These are phyloP conservation scores for Chlorodrepanis virens DNA, from an alignment of 2,113 vertebrate species.

Conservation along the genomic window DNA sequence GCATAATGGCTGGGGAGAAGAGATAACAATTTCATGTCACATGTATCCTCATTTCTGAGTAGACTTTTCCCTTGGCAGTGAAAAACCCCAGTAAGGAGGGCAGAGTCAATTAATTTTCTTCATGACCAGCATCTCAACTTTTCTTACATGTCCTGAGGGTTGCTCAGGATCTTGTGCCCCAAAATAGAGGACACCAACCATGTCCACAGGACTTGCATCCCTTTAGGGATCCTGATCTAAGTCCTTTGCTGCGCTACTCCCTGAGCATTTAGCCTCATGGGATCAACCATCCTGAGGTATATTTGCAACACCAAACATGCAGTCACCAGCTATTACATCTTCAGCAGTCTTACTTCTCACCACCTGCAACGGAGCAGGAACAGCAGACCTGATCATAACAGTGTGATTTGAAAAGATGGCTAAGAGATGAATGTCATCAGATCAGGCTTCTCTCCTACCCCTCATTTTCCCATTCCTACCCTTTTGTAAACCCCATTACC, in stretches of 20 bases:
- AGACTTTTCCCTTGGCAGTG: neutral
- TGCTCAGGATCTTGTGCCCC: neutral
- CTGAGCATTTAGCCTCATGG: neutral
- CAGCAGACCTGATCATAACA: neutral
- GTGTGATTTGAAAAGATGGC: neutral
- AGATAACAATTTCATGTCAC: neutral
- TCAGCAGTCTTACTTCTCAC: neutral
- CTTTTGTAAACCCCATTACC: neutral
- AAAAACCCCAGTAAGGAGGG: neutral
- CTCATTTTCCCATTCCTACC: neutral
- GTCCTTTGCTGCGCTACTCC: neutral
- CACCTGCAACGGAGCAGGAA: neutral
- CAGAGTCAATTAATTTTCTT: neutral
- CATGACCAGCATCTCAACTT: neutral
- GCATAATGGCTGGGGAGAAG: neutral
- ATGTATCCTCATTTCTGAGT: neutral
- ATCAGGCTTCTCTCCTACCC: neutral
- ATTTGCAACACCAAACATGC: neutral
- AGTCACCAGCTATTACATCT: neutral
- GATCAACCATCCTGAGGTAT: too few species aligned
- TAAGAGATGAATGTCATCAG: neutral
- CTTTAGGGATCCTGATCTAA: neutral
- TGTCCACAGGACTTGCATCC: fast-evolving
- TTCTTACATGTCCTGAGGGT: neutral
- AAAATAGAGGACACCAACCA: neutral